A percentile compares a stretch with the other conserved stretches of the same genome.
Conservation (phyloP, 2,797 vertebrate genomes). For the Caiman crocodilus region DNA sequence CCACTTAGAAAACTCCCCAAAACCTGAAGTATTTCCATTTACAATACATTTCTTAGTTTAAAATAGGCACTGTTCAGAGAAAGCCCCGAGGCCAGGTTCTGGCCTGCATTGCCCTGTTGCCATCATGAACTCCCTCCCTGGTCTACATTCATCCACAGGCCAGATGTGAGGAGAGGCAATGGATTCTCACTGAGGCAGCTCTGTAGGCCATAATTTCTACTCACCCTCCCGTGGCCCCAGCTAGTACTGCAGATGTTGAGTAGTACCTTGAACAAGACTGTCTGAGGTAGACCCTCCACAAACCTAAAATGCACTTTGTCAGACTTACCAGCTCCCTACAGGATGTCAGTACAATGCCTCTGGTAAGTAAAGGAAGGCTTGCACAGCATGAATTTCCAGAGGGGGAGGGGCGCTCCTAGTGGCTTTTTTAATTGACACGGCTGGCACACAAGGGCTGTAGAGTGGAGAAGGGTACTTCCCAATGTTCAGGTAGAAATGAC, state of each 20-base stretch:
- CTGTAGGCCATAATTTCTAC: not conserved
- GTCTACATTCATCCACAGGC: not conserved
- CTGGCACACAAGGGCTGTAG: not conserved
- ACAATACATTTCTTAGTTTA: not conserved
- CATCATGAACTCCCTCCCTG: accelerated
- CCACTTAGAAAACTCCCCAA: not conserved
- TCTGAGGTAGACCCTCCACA: accelerated
- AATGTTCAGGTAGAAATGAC: not conserved
- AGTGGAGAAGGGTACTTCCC: not conserved
- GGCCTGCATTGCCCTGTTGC: not conserved
- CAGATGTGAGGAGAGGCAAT: no score
- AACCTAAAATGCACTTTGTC: not conserved
- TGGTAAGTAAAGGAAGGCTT: accelerated
- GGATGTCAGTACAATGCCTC: not conserved
- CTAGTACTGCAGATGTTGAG: not conserved
- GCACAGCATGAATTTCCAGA: not conserved
- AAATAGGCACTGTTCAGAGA: not conserved
- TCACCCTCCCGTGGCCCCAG: not conserved
- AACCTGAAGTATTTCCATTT: not conserved
- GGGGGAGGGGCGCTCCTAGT: no score
- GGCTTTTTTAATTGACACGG: no score
- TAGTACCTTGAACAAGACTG: accelerated
- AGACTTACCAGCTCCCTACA: not conserved
- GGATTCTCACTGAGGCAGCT: not conserved
- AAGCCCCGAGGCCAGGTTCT: not conserved